Base-by-base conservation (phyloP, 2,888 invertebrate genomes). In the Arctia plantaginis region DNA sequence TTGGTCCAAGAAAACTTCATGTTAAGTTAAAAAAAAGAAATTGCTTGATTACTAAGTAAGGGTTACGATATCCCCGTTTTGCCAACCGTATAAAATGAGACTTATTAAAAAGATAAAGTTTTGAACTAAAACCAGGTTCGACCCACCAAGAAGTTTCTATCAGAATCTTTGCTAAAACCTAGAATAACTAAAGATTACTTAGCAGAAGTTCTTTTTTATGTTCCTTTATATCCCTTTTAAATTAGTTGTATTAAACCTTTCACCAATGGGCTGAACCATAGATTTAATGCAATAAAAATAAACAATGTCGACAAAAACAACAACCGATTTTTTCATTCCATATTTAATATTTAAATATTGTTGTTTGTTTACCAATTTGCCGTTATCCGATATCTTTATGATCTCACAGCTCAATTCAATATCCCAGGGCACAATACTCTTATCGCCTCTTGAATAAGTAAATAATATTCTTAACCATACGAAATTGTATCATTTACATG, bases 361-460 rank as follows among this genome's bases (percentile, higher is more conserved):
- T 67, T 41, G 59, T 62, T 75, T 69, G 35, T 13, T 65, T 65
- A 65, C n/a, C 51, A 55, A 30, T 66, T 41, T 41, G 47, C 35
- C 39, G 65, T 65, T 66, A 39, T 62, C 27, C 73, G n/a, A 51
- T 69, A 41, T 72, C 69, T 66, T 73, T 65, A 55, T 67, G 51
- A 68, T 69, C 55, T 74, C 55, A 33, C 69, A 66, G 41, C 35
- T 71, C 47, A 30, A 35, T 41, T 67, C 33, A 76, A 80, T 68
- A 64, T 65, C 66, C 62, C 47, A 74, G 27, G 72, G 71, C 76
- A 76, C 83, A 65, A 74, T 75, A 76, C 76, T 70, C 78, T 80
- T 82, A 75, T 66, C 30, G 59, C 15, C 73, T 83, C 80, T 83
- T 82, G 80, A 82, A 82, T 82, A 82, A 77, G 69, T 79, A 80